phyloP scores from a whole-genome alignment of 2,888 invertebrate species.

The Anarsia innoxiella region DNA sequence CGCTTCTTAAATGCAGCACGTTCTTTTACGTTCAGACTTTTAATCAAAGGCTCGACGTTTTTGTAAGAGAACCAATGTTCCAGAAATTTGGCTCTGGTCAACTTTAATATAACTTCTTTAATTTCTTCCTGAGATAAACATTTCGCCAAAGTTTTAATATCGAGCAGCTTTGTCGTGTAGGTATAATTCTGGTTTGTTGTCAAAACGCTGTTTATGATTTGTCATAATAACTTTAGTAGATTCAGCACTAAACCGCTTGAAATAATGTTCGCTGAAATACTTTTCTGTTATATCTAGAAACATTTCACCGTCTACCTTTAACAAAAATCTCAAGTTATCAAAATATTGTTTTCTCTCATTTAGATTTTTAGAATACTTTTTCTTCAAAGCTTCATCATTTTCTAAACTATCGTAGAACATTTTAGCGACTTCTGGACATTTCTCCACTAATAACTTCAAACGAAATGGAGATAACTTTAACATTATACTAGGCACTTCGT shows the following conservation, averaged over 20 bases:
- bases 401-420: conserved; percentile 36
- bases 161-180: conserved; percentile 23
- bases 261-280: conserved; percentile 14
- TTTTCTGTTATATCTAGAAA: conserved; percentile 25
- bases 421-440: conserved; percentile 31
- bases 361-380: too few species aligned
- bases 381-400: too few species aligned
- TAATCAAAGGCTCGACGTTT: conserved; percentile 25
- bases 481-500: conserved; percentile 27
- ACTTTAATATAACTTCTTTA: conserved; percentile 21
- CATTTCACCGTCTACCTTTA: conserved; percentile 31
- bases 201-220: conserved; percentile 21
- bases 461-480: conserved; percentile 33
- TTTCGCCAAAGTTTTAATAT: conserved; percentile 21
- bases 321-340: conserved; percentile 20
- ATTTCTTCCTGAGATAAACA: conserved; percentile 21
- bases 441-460: conserved; percentile 41
- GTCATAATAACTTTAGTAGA: conserved; percentile 24
- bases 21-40: conserved; percentile 22
- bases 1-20: conserved; percentile 23
- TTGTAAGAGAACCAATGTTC: conserved; percentile 22
- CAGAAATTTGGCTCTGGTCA: conserved; percentile 24
- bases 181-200: conserved; percentile 26
- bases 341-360: neutral
- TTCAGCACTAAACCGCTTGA: conserved; percentile 15